Base-by-base conservation (phyloP, 1,140 invertebrate species). In the Drosophila nigrodunni region DNA sequence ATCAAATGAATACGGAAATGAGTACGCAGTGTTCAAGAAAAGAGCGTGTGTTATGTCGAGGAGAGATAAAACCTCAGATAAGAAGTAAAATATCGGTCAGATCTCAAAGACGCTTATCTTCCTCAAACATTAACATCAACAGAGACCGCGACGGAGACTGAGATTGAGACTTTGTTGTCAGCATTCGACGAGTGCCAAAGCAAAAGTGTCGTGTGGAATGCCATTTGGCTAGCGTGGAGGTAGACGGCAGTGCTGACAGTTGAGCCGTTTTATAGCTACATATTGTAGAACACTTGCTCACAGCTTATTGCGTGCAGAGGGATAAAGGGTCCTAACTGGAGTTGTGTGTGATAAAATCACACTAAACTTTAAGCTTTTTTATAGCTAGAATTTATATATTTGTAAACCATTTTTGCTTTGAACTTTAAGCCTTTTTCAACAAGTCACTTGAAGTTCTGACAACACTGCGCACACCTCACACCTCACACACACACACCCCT, bases 191-290 rank as follows among this genome's bases (percentile, higher is more conserved):
- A 86, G 82, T 71, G 78, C 65, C 72, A 81, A 77, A 73, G 78
- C 76, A 81, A 86, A 86, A 86, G 82, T 86, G 82, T 43, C 49
- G 59, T 64, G 39, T 65, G 76, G 78, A 85, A 86, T 86, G 82
- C 43, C 41, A 57, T 41, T 49, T 65, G 73, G 3, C 3, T 75
- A 71, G 54, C 60, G 74, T 72, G 74, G 4, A 30, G 25, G 25
- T 66, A 61, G 68, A 76, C 60, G 44, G 4, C 55, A 18, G 50
- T 41, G 39, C 39, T 41, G 39, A 3, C 39, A 41, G 11, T 41
- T 41, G n/a, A 41, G 39, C 39, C 9, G 9, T 11, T 41, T 41
- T 10, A 41, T 41, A 41, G 18, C 39, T 41, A 41, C 9, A 11
- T 30, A 3, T 30, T 5, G 6, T 30, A 6, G 25, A 6, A 5